Percentiles rank a stretch among this genome's conserved stretches.
Evolutionary conservation across 2,113 vertebrate species (phyloP).

Genomic region (Entomyzon cyanotis): DNA sequence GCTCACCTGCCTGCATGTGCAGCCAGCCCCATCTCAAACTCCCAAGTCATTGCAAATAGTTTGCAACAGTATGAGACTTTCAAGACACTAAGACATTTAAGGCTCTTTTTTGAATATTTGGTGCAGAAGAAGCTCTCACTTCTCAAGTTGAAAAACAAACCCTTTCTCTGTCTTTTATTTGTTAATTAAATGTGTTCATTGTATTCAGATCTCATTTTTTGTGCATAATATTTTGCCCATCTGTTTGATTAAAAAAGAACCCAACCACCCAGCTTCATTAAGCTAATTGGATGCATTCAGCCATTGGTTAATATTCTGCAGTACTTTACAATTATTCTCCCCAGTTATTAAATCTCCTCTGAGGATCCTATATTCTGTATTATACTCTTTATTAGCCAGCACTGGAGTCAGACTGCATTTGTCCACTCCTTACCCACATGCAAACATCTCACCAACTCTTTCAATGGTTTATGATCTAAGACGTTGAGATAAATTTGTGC

Average conservation of each 20-base stretch:
- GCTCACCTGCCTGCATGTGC: neutral
- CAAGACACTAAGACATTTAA: neutral
- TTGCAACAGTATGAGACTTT: neutral
- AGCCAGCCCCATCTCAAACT: neutral
- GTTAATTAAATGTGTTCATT: conserved; percentile 29
- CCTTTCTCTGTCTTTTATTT: conserved; percentile 5
- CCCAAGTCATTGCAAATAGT: neutral
- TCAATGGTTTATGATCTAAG: neutral
- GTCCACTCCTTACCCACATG: neutral
- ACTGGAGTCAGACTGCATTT: neutral
- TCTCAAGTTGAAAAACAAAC: conserved; percentile 49
- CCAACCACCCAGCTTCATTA: conserved; percentile 41
- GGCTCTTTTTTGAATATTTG: neutral
- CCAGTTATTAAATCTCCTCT: conserved; percentile 36
- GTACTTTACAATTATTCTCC: conserved; percentile 42
- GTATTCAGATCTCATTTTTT: conserved; percentile 43
- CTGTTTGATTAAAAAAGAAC: conserved; percentile 57
- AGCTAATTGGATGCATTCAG: conserved; percentile 29
- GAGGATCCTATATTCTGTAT: neutral
- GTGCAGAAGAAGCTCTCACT: neutral
- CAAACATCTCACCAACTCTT: neutral
- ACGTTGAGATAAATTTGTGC: neutral
- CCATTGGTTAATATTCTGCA: conserved; percentile 55
- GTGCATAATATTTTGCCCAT: conserved; percentile 42
- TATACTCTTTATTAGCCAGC: neutral